phyloP scores from a whole-genome alignment of 2,888 invertebrate species.

The Aporophyla lueneburgensis region DNA sequence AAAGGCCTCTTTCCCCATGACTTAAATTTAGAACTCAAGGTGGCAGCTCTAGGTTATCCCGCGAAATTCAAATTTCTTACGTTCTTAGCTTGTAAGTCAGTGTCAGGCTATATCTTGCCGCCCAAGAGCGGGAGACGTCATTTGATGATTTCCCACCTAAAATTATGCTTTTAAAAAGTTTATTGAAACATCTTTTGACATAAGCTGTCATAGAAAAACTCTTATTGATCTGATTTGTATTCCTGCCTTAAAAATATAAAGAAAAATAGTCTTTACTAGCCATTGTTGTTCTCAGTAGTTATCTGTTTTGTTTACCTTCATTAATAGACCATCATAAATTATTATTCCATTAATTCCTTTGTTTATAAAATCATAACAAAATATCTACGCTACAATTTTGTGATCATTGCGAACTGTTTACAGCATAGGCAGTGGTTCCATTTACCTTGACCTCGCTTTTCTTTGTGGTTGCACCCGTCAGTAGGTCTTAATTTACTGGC shows the following conservation, averaged over 20 bases:
- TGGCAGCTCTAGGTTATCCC: too few species aligned
- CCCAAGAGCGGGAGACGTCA: too few species aligned
- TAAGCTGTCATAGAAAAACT: not conserved
- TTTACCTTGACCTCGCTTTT: constrained; percentile 44
- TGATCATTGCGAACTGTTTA: constrained; percentile 44
- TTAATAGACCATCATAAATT: constrained; percentile 6
- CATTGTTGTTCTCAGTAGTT: constrained; percentile 7
- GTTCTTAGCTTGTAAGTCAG: too few species aligned
- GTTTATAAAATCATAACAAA: constrained; percentile 20
- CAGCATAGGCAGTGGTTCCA: constrained; percentile 19
- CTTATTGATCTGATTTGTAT: too few species aligned
- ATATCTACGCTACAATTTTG: constrained; percentile 27
- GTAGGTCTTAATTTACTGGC: constrained; percentile 52
- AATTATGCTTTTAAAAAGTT: too few species aligned
- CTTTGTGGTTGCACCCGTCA: constrained; percentile 41
- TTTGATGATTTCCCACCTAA: too few species aligned
- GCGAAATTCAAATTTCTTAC: too few species aligned
- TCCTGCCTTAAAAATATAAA: not conserved
- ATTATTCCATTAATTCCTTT: constrained; percentile 25
- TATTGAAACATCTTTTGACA: not conserved
- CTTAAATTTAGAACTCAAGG: too few species aligned
- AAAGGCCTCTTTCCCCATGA: too few species aligned
- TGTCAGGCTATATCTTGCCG: too few species aligned
- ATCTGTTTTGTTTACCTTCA: constrained; percentile 34
- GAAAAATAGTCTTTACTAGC: not conserved